phyloP scores from a whole-genome alignment of 2,888 invertebrate genomes.

The Epinotia nisella region DNA sequence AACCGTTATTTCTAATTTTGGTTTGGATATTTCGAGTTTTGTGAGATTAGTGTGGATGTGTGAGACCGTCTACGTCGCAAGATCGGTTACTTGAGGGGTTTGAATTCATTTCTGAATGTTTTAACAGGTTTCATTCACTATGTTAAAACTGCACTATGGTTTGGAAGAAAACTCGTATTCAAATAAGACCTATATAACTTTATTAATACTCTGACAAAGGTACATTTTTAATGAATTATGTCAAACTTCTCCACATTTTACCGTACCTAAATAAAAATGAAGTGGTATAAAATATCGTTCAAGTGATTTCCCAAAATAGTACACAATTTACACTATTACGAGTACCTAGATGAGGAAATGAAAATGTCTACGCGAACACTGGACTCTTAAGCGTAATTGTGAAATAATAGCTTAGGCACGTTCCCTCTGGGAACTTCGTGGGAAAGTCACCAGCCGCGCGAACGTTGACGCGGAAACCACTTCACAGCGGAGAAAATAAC shows the following conservation, averaged over 20 bases:
- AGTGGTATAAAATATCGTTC: not conserved
- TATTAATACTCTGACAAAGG: too few relatives aligned
- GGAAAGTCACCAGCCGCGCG: slow-evolving; percentile 47
- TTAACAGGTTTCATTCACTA: too few relatives aligned
- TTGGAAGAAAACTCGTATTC: too few relatives aligned
- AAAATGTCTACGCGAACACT: slow-evolving; percentile 20
- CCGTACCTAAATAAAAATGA: not conserved
- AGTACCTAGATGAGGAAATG: slow-evolving; percentile 6
- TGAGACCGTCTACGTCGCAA: too few relatives aligned
- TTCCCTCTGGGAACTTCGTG: slow-evolving; percentile 54
- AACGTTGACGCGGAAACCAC: slow-evolving; percentile 21
- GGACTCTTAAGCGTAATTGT: slow-evolving; percentile 26
- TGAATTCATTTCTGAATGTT: too few relatives aligned
- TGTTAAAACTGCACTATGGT: too few relatives aligned
- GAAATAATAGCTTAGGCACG: slow-evolving; percentile 39
- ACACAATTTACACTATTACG: not conserved
- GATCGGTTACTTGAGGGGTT: too few relatives aligned
- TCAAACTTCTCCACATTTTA: not conserved
- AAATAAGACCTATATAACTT: too few relatives aligned
- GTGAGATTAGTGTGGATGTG: too few relatives aligned
- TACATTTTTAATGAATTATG: not conserved
- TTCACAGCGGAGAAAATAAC: slow-evolving; percentile 14
- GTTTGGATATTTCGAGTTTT: too few relatives aligned
- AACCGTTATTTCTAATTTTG: too few relatives aligned
- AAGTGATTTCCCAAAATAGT: not conserved